These are phyloP conservation scores for Anolis apletophallus DNA, from an alignment of 2,797 vertebrate genomes.

Conservation along the genomic window DNA sequence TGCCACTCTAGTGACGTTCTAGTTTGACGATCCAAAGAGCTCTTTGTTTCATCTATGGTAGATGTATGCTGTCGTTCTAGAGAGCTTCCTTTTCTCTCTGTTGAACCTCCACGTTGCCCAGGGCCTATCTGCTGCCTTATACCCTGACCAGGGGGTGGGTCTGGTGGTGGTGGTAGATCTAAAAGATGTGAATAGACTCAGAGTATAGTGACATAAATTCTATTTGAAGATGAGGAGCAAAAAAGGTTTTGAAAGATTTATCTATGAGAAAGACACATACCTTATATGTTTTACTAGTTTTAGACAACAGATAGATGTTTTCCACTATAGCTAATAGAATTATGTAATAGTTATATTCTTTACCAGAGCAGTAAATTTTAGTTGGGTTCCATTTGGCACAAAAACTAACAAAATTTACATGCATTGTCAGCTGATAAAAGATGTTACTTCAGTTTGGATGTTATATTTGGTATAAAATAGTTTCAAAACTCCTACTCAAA, in stretches of 20 bases:
- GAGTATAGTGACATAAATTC: slow-evolving; percentile 70
- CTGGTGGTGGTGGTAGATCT: slow-evolving; percentile 99
- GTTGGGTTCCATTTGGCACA: slow-evolving; percentile 8
- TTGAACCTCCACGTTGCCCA: slow-evolving; percentile 80
- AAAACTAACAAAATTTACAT: slow-evolving; percentile 27
- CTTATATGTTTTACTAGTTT: neutral
- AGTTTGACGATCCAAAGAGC: slow-evolving; percentile 88
- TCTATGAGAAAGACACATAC: slow-evolving; percentile 35
- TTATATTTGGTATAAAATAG: neutral
- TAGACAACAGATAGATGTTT: neutral
- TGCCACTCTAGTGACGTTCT: slow-evolving; percentile 91
- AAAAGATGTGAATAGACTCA: slow-evolving; percentile 83
- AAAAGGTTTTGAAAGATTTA: slow-evolving; percentile 12
- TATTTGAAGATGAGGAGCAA: slow-evolving; percentile 57
- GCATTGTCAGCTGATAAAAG: neutral
- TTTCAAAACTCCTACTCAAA: neutral
- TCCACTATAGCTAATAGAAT: neutral
- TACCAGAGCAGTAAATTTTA: slow-evolving; percentile 35
- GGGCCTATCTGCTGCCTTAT: slow-evolving; percentile 87
- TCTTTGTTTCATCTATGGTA: slow-evolving; percentile 89
- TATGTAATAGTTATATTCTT: slow-evolving; percentile 6
- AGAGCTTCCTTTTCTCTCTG: slow-evolving; percentile 93
- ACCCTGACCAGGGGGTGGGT: slow-evolving; percentile 95
- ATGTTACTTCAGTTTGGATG: neutral
- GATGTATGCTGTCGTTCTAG: slow-evolving; percentile 90